These are phyloP conservation scores for Pandion haliaetus DNA, from an alignment of 2,113 vertebrate species.

Conservation along the genomic window DNA sequence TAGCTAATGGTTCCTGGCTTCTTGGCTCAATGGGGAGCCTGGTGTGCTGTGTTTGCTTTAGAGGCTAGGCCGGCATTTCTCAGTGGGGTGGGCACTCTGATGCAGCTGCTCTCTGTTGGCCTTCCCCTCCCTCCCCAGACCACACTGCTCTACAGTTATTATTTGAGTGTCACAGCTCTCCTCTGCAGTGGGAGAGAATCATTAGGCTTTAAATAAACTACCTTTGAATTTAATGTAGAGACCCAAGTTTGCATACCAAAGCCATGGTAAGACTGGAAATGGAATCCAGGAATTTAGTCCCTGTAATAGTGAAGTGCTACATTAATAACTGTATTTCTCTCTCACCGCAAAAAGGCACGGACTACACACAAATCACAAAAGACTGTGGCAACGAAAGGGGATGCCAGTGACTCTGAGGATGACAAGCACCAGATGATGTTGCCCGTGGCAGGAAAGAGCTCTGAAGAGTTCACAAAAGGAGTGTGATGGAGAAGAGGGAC, in stretches of 20 bases:
- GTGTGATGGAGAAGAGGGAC: background rate
- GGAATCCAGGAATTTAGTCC: background rate
- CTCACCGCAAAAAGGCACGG: background rate
- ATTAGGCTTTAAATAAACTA: background rate
- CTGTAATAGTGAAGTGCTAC: background rate
- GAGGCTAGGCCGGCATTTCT: background rate
- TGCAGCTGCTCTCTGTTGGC: background rate
- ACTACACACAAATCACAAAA: background rate
- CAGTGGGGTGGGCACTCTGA: background rate
- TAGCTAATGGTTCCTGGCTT: background rate
- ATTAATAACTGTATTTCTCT: background rate
- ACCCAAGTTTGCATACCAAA: background rate
- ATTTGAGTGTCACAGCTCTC: background rate
- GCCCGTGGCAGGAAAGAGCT: background rate
- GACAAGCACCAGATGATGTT: background rate
- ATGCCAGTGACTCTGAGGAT: background rate
- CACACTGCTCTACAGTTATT: background rate
- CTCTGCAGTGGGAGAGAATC: background rate
- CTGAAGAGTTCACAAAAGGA: background rate
- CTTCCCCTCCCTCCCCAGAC: no score
- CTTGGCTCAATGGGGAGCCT: background rate
- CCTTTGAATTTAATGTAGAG: background rate
- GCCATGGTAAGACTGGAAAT: background rate
- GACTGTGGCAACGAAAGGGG: background rate
- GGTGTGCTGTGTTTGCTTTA: background rate